Percentiles rank a stretch among this genome's conserved stretches.
phyloP scores from a whole-genome alignment of 2,797 vertebrate species.

The Anniella stebbinsi region DNA sequence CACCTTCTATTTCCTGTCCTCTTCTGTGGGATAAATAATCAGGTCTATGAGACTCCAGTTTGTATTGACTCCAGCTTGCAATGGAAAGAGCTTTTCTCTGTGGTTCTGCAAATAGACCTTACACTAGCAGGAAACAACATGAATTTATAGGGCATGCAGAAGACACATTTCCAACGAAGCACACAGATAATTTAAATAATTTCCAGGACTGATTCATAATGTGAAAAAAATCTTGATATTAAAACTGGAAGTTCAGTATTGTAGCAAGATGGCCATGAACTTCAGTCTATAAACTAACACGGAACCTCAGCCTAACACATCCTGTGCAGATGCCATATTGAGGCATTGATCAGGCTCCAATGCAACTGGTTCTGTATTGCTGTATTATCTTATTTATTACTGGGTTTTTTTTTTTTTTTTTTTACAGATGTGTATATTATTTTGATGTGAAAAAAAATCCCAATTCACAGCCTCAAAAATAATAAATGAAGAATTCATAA shows the following conservation, averaged over 20 bases:
- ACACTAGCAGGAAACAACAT: slow-evolving; percentile 55
- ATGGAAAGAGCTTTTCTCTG: slow-evolving; percentile 39
- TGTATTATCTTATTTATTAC: not conserved
- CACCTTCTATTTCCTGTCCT: slow-evolving; percentile 50
- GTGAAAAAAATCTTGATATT: slow-evolving; percentile 40
- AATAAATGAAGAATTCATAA: not conserved
- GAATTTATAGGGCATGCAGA: slow-evolving; percentile 35
- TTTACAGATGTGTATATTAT: not conserved
- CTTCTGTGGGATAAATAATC: slow-evolving; percentile 49
- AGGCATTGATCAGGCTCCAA: not conserved
- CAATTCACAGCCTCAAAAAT: not conserved
- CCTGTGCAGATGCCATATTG: not conserved
- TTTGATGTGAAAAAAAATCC: not conserved
- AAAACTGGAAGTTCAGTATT: slow-evolving; percentile 25
- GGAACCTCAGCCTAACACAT: not conserved
- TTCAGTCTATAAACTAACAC: not conserved
- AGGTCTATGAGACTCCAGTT: slow-evolving; percentile 32
- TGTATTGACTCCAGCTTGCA: slow-evolving; percentile 40
- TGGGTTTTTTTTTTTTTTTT: not conserved
- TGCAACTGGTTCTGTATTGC: not conserved
- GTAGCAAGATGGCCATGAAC: not conserved
- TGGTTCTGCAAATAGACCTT: slow-evolving; percentile 31
- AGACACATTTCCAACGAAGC: slow-evolving; percentile 49
- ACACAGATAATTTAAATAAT: slow-evolving; percentile 26
- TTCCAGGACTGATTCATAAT: slow-evolving; percentile 41